phyloP scores from a whole-genome alignment of 2,797 vertebrate species.

The Sciurus carolinensis region DNA sequence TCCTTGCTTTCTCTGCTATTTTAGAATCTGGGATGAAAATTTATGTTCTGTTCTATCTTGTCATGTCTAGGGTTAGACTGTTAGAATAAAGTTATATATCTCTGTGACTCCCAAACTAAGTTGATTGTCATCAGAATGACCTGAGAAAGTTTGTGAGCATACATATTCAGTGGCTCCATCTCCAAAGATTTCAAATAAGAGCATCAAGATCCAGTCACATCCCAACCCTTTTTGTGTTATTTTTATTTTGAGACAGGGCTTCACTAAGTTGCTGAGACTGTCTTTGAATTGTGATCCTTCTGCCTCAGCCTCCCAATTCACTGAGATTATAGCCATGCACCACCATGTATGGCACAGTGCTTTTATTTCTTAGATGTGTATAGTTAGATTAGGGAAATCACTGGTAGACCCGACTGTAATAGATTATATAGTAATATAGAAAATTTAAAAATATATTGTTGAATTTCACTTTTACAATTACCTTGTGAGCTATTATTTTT shows the following conservation, averaged over 20 bases:
- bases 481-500: conserved; percentile 66
- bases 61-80: not conserved
- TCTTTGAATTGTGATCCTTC: too few relatives aligned
- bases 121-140: not conserved
- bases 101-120: not conserved
- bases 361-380: conserved; percentile 26
- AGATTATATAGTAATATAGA: not conserved
- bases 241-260: too few relatives aligned
- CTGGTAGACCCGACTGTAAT: not conserved
- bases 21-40: conserved; percentile 43
- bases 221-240: too few relatives aligned
- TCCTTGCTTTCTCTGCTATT: conserved; percentile 4
- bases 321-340: too few relatives aligned
- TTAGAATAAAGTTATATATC: not conserved
- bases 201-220: not conserved
- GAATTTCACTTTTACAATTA: conserved; percentile 67
- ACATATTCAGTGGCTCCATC: not conserved
- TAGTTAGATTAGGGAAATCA: not conserved
- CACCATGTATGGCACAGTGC: not conserved
- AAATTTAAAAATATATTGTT: not conserved
- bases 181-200: not conserved
- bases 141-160: not conserved
- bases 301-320: too few relatives aligned
- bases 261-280: too few relatives aligned
- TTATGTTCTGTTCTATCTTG: not conserved